Conservation (phyloP, 1,140 invertebrate species). For the Platorchestia sp. region DNA sequence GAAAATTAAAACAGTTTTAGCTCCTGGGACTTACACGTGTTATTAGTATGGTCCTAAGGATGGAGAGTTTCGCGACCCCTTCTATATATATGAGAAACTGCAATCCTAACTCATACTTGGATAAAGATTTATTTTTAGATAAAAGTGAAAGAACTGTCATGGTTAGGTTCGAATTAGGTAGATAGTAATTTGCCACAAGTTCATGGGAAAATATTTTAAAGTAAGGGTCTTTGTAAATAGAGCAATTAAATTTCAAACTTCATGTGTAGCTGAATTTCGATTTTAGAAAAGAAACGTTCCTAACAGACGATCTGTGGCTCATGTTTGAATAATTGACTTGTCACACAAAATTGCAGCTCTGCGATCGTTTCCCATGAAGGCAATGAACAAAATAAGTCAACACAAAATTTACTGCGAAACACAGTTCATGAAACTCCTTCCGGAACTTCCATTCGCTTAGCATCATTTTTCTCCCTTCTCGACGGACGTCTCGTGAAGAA, state of each 20-base stretch:
- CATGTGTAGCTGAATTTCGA: neutral
- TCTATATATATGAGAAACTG: too few species aligned
- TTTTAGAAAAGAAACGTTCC: neutral
- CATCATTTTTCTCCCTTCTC: neutral
- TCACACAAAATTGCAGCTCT: neutral
- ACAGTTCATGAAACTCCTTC: neutral
- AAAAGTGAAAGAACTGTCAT: too few species aligned
- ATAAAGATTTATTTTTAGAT: too few species aligned
- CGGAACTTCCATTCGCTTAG: neutral
- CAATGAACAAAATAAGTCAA: neutral
- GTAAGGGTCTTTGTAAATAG: neutral
- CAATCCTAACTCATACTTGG: too few species aligned
- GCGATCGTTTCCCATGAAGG: neutral
- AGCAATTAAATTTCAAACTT: neutral
- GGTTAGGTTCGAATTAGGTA: too few species aligned
- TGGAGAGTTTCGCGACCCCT: too few species aligned
- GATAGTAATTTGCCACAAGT: neutral
- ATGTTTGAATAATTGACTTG: neutral
- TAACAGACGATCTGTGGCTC: too few species aligned
- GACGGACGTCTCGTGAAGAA: neutral
- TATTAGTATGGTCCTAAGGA: too few species aligned
- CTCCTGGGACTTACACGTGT: too few species aligned
- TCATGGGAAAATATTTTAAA: neutral
- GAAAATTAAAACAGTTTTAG: too few species aligned
- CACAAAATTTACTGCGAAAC: neutral